These are phyloP conservation scores for Dromaius novaehollandiae DNA, from an alignment of 2,113 vertebrate species.

Conservation along the genomic window DNA sequence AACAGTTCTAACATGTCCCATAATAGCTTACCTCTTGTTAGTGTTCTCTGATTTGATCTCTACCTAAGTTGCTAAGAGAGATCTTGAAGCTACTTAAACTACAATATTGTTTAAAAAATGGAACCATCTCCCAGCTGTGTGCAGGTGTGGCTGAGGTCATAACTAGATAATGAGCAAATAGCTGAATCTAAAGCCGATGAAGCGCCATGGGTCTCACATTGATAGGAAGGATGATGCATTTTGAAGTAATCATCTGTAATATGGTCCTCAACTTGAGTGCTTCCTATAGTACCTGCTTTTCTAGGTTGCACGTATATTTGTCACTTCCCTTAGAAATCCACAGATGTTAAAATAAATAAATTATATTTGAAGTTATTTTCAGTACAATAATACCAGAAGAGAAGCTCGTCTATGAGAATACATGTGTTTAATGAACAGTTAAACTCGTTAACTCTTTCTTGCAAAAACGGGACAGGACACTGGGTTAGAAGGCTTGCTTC, in stretches of 20 bases:
- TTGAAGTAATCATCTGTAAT: background rate
- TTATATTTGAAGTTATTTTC: background rate
- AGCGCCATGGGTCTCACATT: background rate
- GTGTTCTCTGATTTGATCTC: background rate
- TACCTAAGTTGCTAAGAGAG: background rate
- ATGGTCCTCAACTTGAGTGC: background rate
- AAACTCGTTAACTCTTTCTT: background rate
- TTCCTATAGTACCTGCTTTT: background rate
- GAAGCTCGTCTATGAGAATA: background rate
- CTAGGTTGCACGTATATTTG: background rate
- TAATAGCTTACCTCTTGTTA: background rate
- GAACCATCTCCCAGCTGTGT: background rate
- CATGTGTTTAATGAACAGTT: background rate
- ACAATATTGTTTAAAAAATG: background rate
- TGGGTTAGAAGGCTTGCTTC: background rate
- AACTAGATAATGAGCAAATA: background rate
- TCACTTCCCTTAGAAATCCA: background rate
- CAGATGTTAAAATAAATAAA: background rate
- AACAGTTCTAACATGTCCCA: background rate
- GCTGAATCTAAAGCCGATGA: background rate
- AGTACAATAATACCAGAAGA: background rate
- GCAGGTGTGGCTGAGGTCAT: background rate
- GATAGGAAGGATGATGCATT: background rate
- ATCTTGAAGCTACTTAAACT: background rate
- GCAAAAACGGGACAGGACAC: background rate